Percentiles rank a stretch among this genome's conserved stretches.
phyloP scores from a whole-genome alignment of 2,797 vertebrate genomes.

The Orientallactaga sibirica region DNA sequence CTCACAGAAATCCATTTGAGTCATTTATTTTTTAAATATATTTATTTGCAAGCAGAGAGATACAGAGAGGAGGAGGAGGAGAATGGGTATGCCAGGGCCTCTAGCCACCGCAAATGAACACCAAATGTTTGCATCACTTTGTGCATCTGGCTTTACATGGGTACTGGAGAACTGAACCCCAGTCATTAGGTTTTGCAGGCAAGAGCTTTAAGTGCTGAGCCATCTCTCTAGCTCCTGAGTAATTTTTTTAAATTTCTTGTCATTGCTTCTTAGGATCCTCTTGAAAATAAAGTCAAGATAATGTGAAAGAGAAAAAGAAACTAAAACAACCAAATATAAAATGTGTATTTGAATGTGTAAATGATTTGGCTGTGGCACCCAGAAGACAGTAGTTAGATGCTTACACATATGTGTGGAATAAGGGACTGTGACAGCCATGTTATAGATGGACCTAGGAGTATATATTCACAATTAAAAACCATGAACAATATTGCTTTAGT shows the following conservation, averaged over 20 bases:
- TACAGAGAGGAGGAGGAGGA: no score
- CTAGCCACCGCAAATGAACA: no score
- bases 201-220: no score
- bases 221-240: no score
- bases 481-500: background rate
- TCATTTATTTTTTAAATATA: background rate
- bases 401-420: background rate
- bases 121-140: no score
- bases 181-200: no score
- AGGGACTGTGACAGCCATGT: background rate
- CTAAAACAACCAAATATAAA: conserved; percentile 25
- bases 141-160: no score
- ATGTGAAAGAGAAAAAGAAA: conserved; percentile 24
- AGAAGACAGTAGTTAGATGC: background rate
- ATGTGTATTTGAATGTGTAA: conserved; percentile 15
- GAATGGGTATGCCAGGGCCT: no score
- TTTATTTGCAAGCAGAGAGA: no score
- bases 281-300: conserved; percentile 55
- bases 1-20: background rate
- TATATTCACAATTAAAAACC: conserved; percentile 22
- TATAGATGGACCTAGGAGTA: background rate
- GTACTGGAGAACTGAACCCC: no score
- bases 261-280: background rate
- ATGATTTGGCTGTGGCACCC: background rate
- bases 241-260: background rate